These are phyloP conservation scores for Prionace glauca DNA, from an alignment of 2,797 vertebrate species.

Conservation along the genomic window DNA sequence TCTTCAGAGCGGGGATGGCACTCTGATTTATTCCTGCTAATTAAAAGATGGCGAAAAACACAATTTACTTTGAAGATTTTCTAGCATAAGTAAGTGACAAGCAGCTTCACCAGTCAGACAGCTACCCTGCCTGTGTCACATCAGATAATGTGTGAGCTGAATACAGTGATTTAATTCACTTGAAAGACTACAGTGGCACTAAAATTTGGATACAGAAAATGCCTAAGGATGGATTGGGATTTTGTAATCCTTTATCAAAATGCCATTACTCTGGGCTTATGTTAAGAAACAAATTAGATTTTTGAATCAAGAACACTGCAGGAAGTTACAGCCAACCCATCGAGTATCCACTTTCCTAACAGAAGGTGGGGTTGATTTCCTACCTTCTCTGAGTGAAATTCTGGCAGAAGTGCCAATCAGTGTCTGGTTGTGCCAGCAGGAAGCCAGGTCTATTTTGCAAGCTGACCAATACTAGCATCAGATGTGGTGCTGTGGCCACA, in stretches of 20 bases:
- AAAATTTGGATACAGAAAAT: neutral
- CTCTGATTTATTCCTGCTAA: constrained; percentile 17
- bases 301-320: neutral
- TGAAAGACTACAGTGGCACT: constrained; percentile 2
- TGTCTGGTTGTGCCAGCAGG: neutral
- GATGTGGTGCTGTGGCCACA: neutral
- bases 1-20: neutral
- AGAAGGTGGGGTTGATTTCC: neutral
- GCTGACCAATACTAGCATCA: neutral
- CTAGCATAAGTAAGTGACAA: constrained; percentile 2
- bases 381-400: neutral
- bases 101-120: neutral
- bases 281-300: neutral
- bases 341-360: neutral
- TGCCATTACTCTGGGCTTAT: neutral
- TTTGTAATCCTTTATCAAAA: neutral
- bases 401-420: neutral
- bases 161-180: constrained; percentile 18
- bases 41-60: constrained; percentile 17
- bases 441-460: neutral
- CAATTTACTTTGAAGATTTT: constrained; percentile 24
- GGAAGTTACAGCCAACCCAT: neutral
- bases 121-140: neutral
- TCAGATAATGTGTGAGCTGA: constrained; percentile 9
- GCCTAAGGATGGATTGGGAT: neutral